phyloP scores from a whole-genome alignment of 2,888 invertebrate genomes.

The Drosophila prolongata region DNA sequence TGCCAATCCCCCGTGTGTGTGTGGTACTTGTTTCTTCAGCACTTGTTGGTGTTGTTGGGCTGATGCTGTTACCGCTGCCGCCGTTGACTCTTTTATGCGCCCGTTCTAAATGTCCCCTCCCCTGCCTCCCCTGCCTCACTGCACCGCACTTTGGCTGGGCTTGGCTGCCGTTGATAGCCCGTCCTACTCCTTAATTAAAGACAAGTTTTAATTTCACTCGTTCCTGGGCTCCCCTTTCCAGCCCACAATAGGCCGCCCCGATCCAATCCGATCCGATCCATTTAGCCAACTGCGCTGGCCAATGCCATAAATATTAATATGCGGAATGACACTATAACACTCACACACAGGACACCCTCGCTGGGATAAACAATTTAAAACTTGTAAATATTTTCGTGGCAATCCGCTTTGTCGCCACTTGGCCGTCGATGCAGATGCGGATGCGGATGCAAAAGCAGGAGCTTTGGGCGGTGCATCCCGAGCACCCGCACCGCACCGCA shows the following conservation, averaged over 20 bases:
- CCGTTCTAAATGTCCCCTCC: constrained; percentile 27
- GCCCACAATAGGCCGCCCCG: background rate
- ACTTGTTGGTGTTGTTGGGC: constrained; percentile 53
- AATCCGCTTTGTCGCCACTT: constrained; percentile 70
- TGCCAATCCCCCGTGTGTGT: constrained; percentile 8
- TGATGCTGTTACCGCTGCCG: constrained; percentile 23
- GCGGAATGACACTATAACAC: constrained; percentile 30
- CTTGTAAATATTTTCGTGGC: constrained; percentile 74
- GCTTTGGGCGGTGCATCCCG: constrained; percentile 30
- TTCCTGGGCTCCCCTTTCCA: constrained; percentile 6
- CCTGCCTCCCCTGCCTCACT: constrained; percentile 3
- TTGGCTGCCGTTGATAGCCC: too few relatives aligned
- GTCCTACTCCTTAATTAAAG: constrained; percentile 73
- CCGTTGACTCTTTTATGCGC: constrained; percentile 42
- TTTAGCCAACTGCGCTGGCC: constrained; percentile 23
- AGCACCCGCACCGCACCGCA: background rate
- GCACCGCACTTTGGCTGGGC: background rate
- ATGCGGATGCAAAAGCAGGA: constrained; percentile 3
- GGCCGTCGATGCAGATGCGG: constrained; percentile 6
- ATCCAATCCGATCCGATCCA: constrained; percentile 10
- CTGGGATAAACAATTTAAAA: constrained; percentile 45
- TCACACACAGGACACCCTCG: constrained; percentile 19
- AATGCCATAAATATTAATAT: constrained; percentile 34
- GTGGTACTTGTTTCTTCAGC: constrained; percentile 53
- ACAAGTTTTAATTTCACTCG: constrained; percentile 76